Evolutionary conservation across 2,113 vertebrate species (phyloP).

Genomic region (Polypterus senegalus): DNA sequence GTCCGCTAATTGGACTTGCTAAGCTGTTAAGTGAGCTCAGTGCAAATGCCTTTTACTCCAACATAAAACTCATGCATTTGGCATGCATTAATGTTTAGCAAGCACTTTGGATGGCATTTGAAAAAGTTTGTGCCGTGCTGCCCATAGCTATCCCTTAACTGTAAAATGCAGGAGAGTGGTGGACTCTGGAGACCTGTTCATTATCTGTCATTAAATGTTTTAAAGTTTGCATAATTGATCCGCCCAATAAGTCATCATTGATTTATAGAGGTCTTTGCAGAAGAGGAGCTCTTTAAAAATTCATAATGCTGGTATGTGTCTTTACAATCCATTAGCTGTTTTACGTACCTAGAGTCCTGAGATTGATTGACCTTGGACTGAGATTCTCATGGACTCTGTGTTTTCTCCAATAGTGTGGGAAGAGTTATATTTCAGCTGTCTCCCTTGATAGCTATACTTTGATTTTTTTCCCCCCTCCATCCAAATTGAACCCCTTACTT

Average conservation of each 20-base stretch:
- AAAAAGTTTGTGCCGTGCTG: constrained; percentile 17
- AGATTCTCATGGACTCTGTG: constrained; percentile 71
- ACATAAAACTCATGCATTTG: not conserved
- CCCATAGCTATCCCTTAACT: constrained; percentile 16
- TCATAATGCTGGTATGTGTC: constrained; percentile 79
- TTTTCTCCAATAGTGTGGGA: constrained; percentile 58
- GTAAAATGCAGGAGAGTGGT: constrained; percentile 41
- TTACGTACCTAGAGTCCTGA: constrained; percentile 65
- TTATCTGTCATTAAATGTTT: constrained; percentile 99
- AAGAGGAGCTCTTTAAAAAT: constrained; percentile 90
- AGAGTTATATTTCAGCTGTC: constrained; percentile 74
- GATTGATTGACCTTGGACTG: constrained; percentile 94
- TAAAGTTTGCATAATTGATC: constrained; percentile 99
- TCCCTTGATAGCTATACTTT: constrained; percentile 70
- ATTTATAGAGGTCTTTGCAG: constrained; percentile 87
- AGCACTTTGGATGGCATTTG: constrained; percentile 14
- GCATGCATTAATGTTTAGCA: not conserved
- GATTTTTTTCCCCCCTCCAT: constrained; percentile 60
- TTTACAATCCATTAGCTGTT: constrained; percentile 98
- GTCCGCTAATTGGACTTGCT: not conserved
- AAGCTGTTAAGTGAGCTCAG: not conserved
- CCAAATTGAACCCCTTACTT: constrained; percentile 77
- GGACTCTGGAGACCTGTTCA: constrained; percentile 74
- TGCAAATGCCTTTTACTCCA: constrained; percentile 1
- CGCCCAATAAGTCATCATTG: constrained; percentile 94